phyloP scores from a whole-genome alignment of 2,113 vertebrate species.

The Coptodon bakossiorum region DNA sequence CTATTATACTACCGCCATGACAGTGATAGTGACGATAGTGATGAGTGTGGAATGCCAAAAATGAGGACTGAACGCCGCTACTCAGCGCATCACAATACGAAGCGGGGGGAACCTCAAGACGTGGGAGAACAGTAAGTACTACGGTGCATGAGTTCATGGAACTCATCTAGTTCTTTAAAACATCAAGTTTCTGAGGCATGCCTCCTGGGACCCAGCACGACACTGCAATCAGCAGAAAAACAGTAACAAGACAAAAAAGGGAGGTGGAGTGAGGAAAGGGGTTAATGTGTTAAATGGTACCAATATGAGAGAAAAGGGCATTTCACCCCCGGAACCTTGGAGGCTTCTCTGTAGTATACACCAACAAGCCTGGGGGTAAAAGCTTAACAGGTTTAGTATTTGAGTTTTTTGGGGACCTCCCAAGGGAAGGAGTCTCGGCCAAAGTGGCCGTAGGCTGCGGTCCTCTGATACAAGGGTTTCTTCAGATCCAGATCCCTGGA shows the following conservation, averaged over 20 bases:
- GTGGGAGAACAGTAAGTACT: not conserved
- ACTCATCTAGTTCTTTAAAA: constrained; percentile 8
- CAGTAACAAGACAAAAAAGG: constrained; percentile 19
- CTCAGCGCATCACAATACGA: not conserved
- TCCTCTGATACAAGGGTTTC: constrained; percentile 98
- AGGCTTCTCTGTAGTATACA: constrained; percentile 98
- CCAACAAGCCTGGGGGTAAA: constrained; percentile 86
- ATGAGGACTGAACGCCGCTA: not conserved
- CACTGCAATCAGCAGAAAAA: constrained; percentile 38
- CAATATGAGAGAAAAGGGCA: constrained; percentile 57
- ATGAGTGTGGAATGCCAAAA: constrained; percentile 26
- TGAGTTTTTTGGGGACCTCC: constrained; percentile 96
- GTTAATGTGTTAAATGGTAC: constrained; percentile 21
- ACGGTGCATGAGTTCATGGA: constrained; percentile 30
- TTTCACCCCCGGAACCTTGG: constrained; percentile 82
- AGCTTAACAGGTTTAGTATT: constrained; percentile 91
- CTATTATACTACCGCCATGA: constrained; percentile 13
- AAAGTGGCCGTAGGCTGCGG: constrained; percentile 97
- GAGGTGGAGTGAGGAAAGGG: not conserved
- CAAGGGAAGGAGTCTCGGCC: constrained; percentile 96
- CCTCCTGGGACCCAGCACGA: constrained; percentile 22
- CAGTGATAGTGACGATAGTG: not conserved
- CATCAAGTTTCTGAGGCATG: constrained; percentile 20
- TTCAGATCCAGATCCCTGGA: constrained; percentile 99
- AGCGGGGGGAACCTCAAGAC: not conserved